Evolutionary conservation across 2,113 vertebrate genomes (phyloP).

Genomic region (Cynopterus brachyotis): DNA sequence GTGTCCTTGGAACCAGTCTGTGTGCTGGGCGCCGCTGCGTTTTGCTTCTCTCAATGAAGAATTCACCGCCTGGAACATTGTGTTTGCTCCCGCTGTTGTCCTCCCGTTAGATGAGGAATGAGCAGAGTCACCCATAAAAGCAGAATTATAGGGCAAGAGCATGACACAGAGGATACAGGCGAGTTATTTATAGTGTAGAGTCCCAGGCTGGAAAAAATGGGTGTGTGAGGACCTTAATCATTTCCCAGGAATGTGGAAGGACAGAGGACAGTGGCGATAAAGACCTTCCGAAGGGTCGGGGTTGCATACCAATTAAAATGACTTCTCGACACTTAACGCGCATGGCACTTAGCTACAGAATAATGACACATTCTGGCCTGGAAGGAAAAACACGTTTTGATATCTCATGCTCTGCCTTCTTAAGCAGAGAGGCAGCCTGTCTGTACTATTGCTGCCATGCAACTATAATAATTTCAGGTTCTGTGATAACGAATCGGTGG

Average conservation of each 20-base stretch:
- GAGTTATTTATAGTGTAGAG: background rate
- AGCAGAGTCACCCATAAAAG: background rate
- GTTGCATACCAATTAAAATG: slow-evolving; percentile 40
- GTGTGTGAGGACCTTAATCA: background rate
- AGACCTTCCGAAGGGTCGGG: background rate
- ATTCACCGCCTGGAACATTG: background rate
- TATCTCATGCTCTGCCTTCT: background rate
- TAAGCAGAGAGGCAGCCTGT: background rate
- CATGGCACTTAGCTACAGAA: background rate
- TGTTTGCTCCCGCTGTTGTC: background rate
- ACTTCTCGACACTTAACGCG: background rate
- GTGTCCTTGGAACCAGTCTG: background rate
- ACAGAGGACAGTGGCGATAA: background rate
- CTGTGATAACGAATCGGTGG: background rate
- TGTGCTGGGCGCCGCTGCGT: accelerated
- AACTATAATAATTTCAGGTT: background rate
- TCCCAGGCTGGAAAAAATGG: background rate
- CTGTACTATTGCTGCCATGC: background rate
- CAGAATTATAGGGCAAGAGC: background rate
- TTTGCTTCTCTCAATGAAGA: background rate
- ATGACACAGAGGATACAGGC: background rate
- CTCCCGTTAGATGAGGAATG: background rate
- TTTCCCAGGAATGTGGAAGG: background rate
- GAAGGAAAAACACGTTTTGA: background rate
- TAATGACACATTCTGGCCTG: background rate